These are phyloP conservation scores for Cryptoblepharus egeriae DNA, from an alignment of 2,797 vertebrate genomes.

Conservation along the genomic window DNA sequence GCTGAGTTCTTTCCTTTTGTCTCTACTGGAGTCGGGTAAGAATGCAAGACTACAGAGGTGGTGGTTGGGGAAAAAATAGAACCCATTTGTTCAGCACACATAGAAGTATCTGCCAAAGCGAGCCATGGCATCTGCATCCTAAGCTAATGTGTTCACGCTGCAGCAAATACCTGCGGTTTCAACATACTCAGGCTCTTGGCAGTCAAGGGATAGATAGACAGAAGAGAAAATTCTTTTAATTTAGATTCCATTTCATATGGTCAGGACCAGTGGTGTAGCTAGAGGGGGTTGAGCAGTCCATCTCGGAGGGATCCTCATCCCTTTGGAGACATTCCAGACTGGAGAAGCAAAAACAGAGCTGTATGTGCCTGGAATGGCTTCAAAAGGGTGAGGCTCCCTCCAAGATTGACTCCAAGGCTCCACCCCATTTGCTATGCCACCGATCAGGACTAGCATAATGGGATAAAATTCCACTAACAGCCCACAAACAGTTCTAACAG, in stretches of 20 bases:
- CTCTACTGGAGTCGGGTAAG: constrained; percentile 10
- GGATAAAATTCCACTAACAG: not conserved
- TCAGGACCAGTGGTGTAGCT: too few species aligned
- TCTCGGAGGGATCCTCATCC: too few species aligned
- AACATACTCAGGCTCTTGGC: not conserved
- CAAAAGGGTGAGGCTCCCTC: too few species aligned
- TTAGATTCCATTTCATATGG: not conserved
- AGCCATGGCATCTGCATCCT: not conserved
- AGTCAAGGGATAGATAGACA: not conserved
- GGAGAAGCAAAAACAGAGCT: too few species aligned
- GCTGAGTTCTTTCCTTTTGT: not conserved
- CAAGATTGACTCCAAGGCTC: too few species aligned
- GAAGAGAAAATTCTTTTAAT: not conserved
- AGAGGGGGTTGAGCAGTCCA: too few species aligned
- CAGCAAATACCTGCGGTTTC: constrained; percentile 13
- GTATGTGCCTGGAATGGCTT: too few species aligned
- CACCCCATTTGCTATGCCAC: too few species aligned
- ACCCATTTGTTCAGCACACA: constrained; percentile 4
- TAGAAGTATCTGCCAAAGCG: constrained; percentile 22
- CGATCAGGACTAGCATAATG: not conserved
- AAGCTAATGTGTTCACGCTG: not conserved
- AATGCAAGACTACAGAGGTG: not conserved
- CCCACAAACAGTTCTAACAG: not conserved
- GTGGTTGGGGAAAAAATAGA: not conserved
- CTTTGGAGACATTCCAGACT: too few species aligned